Evolutionary conservation across 2,797 vertebrate species (phyloP), one percentile per base, ranked within the genome.

Genomic region (Phaenicophaeus curvirostris): DNA sequence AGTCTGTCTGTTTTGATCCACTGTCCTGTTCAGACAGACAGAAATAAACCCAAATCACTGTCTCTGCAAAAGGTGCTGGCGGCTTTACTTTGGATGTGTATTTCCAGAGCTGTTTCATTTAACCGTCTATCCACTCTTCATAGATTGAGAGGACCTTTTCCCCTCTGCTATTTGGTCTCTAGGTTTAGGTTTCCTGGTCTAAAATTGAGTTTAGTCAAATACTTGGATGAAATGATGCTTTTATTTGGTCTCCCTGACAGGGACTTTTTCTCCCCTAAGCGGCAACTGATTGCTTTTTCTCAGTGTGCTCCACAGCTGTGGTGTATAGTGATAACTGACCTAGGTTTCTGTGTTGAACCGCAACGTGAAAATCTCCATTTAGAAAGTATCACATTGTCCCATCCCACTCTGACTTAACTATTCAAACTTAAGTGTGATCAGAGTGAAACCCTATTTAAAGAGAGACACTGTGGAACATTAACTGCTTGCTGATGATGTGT

Each of bases 181-280:
- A 65, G 86, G 48, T 74, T 93, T 83, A 87, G 53, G 42, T 90
- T 87, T 90, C 71, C 27, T 85, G 71, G 87, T 89, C 87, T 92
- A 90, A 93, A 93, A 93, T 87, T 93, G 62, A 86, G 39, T 94
- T 96, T 90, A 73, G 37, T 81, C 28, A 89, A 83, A 92, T 90
- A 69, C 57, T 93, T 87, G 73, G 57, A 81, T 83, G 61, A 90
- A 96, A 83, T 50, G 46, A 63, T 96, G 59, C 69, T 94, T 91
- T 72, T 63, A 72, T 88, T 83, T 85, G 25, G 30, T 68, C 48
- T 96, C 48, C 12, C n/a, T 75, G 71, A 37, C 14, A 55, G 11
- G 13, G 16, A 13, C 81, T 87, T 84, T 84, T 81, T 58, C n/a
- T 81, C 35, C 48, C 61, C 37, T 57, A 65, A 69, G 67, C 54